Percentiles rank a stretch among this genome's conserved stretches.
Evolutionary conservation across 2,888 invertebrate species (phyloP).

Genomic region (Lasioglossum villosulum): DNA sequence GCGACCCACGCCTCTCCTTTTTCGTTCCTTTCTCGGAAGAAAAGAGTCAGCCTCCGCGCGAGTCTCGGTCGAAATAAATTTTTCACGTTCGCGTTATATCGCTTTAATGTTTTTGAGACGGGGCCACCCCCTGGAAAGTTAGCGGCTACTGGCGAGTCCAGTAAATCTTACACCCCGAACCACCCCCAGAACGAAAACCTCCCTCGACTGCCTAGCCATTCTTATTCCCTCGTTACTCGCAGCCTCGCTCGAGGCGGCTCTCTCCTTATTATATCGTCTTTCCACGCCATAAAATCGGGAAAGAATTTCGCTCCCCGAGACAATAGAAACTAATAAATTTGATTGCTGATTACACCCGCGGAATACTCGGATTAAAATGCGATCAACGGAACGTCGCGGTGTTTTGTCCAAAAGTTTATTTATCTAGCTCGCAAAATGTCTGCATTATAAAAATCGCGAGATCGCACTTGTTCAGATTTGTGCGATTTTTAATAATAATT

Average conservation of each 20-base stretch:
- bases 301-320: constrained; percentile 84
- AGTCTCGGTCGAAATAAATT: constrained; percentile 31
- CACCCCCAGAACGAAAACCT: constrained; percentile 64
- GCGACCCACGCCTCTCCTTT: neutral
- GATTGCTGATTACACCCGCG: constrained; percentile 83
- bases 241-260: constrained; percentile 79
- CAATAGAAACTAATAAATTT: constrained; percentile 85
- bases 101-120: constrained; percentile 79
- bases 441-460: neutral
- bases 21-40: neutral
- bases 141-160: constrained; percentile 81
- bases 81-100: constrained; percentile 71
- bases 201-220: constrained; percentile 77
- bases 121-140: constrained; percentile 75
- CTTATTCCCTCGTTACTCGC: constrained; percentile 84
- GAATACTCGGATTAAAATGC: constrained; percentile 64
- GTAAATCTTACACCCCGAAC: constrained; percentile 79
- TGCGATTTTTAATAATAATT: neutral
- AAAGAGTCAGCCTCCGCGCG: neutral
- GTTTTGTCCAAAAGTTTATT: neutral
- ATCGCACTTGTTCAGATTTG: neutral
- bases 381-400: neutral
- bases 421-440: neutral
- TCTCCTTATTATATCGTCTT: constrained; percentile 85
- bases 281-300: constrained; percentile 85